phyloP scores from a whole-genome alignment of 2,888 invertebrate genomes.

The Altica lythri region DNA sequence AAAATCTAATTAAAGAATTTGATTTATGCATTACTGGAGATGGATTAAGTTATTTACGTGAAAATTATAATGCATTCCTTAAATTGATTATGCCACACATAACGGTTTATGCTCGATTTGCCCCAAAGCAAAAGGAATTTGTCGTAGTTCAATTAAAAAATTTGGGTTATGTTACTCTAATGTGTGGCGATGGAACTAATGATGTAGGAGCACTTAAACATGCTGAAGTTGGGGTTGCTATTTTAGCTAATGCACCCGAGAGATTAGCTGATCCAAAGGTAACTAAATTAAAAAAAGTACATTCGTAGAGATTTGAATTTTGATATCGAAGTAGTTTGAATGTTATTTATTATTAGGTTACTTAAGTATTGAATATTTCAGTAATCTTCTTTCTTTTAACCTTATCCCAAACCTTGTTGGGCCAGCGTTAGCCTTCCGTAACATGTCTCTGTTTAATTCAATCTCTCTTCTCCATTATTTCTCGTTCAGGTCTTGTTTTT shows the following conservation, averaged over 20 bases:
- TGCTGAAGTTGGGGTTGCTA: slow-evolving; percentile 94
- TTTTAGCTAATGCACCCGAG: slow-evolving; percentile 81
- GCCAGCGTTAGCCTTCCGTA: no score
- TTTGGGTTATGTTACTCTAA: slow-evolving; percentile 87
- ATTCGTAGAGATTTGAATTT: no score
- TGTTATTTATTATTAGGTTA: no score
- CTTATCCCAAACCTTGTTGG: no score
- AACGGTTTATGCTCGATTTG: slow-evolving; percentile 93
- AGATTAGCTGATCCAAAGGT: slow-evolving; percentile 56
- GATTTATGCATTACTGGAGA: slow-evolving; percentile 97
- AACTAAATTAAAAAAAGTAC: no score
- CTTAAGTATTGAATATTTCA: no score
- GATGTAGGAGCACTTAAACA: slow-evolving; percentile 99
- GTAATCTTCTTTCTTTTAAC: no score
- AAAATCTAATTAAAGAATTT: slow-evolving; percentile 71
- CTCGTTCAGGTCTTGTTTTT: no score
- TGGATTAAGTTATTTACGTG: slow-evolving; percentile 73
- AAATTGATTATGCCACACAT: slow-evolving; percentile 80
- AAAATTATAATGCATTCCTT: slow-evolving; percentile 67
- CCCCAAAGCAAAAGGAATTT: slow-evolving; percentile 98
- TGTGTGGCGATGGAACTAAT: slow-evolving; percentile 99
- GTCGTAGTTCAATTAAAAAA: slow-evolving; percentile 88
- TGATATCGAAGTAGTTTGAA: no score
- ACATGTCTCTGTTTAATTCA: no score
- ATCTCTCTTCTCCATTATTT: no score